A percentile compares a stretch with the other conserved stretches of the same genome.
These are phyloP conservation scores for Apeira syringaria DNA, from an alignment of 2,888 invertebrate genomes.

Conservation along the genomic window DNA sequence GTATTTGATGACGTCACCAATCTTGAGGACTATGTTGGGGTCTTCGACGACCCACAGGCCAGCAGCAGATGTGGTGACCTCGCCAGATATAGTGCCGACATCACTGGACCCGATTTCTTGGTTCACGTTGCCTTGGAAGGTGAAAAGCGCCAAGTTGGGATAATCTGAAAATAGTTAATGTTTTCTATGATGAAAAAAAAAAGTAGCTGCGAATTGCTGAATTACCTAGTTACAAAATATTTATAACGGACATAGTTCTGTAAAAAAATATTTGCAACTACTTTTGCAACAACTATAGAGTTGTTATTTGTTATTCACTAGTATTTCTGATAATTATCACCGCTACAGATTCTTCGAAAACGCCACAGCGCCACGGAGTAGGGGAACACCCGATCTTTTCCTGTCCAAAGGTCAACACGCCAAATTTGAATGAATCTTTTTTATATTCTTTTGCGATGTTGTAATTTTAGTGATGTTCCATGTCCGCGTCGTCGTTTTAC, in stretches of 20 bases:
- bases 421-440: no score
- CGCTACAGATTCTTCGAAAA: neutral
- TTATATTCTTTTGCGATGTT: no score
- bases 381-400: neutral
- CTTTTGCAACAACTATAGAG: no score
- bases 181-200: no score
- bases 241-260: no score
- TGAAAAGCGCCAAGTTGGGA: constrained; percentile 79
- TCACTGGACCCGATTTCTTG: constrained; percentile 68
- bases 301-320: no score
- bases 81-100: constrained; percentile 79
- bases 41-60: constrained; percentile 82
- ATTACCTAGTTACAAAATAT: no score
- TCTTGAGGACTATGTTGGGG: constrained; percentile 58
- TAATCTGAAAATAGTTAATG: constrained; percentile 58
- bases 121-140: constrained; percentile 86
- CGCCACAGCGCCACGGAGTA: neutral
- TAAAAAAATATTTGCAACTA: no score
- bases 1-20: constrained; percentile 84
- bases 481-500: no score
- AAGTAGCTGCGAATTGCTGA: no score
- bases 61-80: constrained; percentile 61
- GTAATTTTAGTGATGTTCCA: no score
- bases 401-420: neutral
- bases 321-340: no score